Conservation (phyloP, 2,113 vertebrate genomes). For the Shinisaurus crocodilurus region DNA sequence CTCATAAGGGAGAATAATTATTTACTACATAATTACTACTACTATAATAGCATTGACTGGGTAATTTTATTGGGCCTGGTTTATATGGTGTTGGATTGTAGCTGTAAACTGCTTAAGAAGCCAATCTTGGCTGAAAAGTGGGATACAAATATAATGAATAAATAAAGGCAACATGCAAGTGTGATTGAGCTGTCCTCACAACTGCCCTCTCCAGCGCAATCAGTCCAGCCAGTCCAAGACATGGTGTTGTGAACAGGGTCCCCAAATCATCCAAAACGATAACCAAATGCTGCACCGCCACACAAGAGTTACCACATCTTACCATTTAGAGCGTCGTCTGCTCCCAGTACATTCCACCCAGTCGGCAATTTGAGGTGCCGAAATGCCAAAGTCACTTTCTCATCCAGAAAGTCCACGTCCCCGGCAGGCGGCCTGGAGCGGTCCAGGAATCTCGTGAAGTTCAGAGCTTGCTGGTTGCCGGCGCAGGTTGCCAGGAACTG, state of each 20-base stretch:
- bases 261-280: too few relatives aligned
- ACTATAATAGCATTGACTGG: background rate
- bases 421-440: conserved; percentile 85
- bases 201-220: too few relatives aligned
- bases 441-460: conserved; percentile 88
- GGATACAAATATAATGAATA: background rate
- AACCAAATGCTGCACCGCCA: background rate
- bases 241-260: background rate
- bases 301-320: conserved; percentile 28
- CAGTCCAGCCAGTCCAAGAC: background rate
- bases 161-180: too few relatives aligned
- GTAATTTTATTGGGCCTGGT: background rate
- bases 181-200: background rate
- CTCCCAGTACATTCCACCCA: conserved; percentile 91
- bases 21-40: background rate
- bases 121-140: background rate
- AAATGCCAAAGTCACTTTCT: conserved; percentile 89
- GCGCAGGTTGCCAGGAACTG: conserved; percentile 91
- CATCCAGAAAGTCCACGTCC: conserved; percentile 89
- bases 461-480: conserved; percentile 87
- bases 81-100: background rate
- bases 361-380: conserved; percentile 86
- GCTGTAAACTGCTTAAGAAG: background rate
- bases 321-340: conserved; percentile 73
- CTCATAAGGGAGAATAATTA: too few relatives aligned